Conservation (phyloP, 64 coral and sea anemone species). For the Stylophora pistillata region DNA sequence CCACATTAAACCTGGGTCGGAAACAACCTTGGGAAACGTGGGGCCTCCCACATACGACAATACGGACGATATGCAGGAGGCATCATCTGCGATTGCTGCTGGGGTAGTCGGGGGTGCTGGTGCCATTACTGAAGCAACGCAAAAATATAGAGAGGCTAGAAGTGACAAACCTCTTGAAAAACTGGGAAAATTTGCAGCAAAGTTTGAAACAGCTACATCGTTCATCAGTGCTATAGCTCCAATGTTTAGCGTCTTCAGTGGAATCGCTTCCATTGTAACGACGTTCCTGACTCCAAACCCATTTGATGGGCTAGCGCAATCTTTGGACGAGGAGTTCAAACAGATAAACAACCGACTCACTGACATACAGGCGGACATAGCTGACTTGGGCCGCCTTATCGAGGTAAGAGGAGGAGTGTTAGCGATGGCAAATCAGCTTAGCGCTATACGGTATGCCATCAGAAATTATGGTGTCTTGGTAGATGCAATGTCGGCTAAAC, state of each 20-base stretch:
- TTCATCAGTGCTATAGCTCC: conserved; percentile 29
- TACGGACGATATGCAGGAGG: conserved; percentile 32
- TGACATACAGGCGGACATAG: conserved; percentile 39
- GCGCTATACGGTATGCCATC: conserved; percentile 22
- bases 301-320: conserved; percentile 56
- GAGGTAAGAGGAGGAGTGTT: conserved; percentile 32
- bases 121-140: background rate
- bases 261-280: conserved; percentile 43
- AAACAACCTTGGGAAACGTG: background rate
- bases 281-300: conserved; percentile 68
- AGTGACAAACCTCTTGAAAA: conserved; percentile 2
- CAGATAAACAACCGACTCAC: conserved; percentile 42
- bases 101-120: conserved; percentile 9
- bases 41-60: conserved; percentile 40
- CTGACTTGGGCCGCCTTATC: conserved; percentile 28
- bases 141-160: conserved; percentile 35
- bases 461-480: conserved; percentile 56
- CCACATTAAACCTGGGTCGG: background rate
- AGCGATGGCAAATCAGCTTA: conserved; percentile 30
- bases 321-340: conserved; percentile 57
- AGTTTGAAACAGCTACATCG: conserved; percentile 33
- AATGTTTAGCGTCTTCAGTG: conserved; percentile 32
- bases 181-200: conserved; percentile 17
- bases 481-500: conserved; percentile 1
- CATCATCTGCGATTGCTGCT: conserved; percentile 33